A percentile compares a stretch with the other conserved stretches of the same genome.
Conservation (phyloP, 2,888 invertebrate genomes). For the Drosophila peninsularis region DNA sequence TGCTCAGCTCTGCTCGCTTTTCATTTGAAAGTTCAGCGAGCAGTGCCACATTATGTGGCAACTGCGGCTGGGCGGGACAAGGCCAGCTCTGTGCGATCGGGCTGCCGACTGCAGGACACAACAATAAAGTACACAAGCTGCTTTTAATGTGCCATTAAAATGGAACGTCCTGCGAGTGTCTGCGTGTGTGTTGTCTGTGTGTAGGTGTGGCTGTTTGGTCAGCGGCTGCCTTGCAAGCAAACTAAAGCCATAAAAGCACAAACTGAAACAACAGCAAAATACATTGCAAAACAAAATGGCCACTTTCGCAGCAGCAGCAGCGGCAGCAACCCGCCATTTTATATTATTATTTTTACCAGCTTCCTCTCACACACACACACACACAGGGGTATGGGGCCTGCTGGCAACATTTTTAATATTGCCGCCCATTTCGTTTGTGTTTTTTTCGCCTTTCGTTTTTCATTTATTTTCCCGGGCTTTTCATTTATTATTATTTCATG, state of each 20-base stretch:
- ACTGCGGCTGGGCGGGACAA: constrained; percentile 35
- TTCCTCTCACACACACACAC: constrained; percentile 37
- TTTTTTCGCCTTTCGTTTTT: constrained; percentile 21
- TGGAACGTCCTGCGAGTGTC: constrained; percentile 30
- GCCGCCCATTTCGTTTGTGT: constrained; percentile 43
- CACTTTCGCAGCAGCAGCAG: constrained; percentile 43
- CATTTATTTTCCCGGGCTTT: constrained; percentile 24
- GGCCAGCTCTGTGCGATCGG: constrained; percentile 53
- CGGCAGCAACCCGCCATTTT: constrained; percentile 62
- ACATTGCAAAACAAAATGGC: constrained; percentile 68
- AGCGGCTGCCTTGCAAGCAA: constrained; percentile 63
- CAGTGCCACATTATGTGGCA: constrained; percentile 63
- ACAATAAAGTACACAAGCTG: constrained; percentile 68
- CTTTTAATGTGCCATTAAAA: constrained; percentile 78
- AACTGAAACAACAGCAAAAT: constrained; percentile 46
- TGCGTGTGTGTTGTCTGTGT: constrained; percentile 28
- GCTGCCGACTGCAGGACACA: constrained; percentile 33
- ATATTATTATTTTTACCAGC: constrained; percentile 69
- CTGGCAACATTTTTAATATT: constrained; percentile 69
- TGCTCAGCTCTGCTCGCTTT: constrained; percentile 65
- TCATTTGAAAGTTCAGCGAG: constrained; percentile 70
- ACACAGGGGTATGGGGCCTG: background rate
- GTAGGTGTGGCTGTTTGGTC: constrained; percentile 58
- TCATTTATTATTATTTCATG: constrained; percentile 47
- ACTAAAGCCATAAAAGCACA: constrained; percentile 74